phyloP scores from a whole-genome alignment of 2,888 invertebrate species.

The Tenthredo notha region DNA sequence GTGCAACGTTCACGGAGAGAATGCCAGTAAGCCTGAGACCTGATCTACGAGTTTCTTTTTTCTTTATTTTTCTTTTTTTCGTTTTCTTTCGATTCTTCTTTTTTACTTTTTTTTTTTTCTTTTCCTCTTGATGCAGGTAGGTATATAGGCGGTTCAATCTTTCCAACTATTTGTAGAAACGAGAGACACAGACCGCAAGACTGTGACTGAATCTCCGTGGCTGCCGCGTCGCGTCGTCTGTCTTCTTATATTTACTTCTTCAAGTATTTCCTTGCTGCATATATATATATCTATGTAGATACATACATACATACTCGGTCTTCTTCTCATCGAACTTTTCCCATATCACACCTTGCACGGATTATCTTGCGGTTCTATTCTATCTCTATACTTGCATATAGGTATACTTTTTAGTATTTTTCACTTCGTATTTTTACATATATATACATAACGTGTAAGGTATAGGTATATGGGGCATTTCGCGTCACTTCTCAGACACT shows the following conservation, averaged over 20 bases:
- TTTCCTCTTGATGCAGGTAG: neutral
- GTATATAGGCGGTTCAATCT: constrained; percentile 1
- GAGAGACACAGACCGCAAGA: constrained; percentile 5
- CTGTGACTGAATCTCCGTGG: constrained; percentile 10
- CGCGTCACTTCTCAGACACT: no score
- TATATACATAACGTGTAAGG: no score
- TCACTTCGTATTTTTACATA: neutral
- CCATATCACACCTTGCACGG: neutral
- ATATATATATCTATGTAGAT: neutral
- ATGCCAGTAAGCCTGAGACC: neutral
- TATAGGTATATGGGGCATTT: no score
- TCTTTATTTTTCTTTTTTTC: neutral
- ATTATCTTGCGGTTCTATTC: neutral
- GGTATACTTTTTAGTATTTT: neutral
- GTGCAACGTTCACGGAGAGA: neutral
- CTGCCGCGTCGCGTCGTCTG: neutral
- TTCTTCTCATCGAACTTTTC: neutral
- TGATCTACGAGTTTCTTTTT: constrained; percentile 10
- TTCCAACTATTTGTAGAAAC: constrained; percentile 28
- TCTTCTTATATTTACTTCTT: neutral
- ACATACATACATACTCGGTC: neutral
- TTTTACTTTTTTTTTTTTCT: neutral
- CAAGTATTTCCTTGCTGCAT: neutral
- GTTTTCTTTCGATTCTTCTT: neutral
- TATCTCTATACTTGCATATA: neutral